Evolutionary conservation across 1,140 invertebrate genomes (phyloP), one percentile per base, ranked within the genome.

Genomic region (Orchestia grillus): DNA sequence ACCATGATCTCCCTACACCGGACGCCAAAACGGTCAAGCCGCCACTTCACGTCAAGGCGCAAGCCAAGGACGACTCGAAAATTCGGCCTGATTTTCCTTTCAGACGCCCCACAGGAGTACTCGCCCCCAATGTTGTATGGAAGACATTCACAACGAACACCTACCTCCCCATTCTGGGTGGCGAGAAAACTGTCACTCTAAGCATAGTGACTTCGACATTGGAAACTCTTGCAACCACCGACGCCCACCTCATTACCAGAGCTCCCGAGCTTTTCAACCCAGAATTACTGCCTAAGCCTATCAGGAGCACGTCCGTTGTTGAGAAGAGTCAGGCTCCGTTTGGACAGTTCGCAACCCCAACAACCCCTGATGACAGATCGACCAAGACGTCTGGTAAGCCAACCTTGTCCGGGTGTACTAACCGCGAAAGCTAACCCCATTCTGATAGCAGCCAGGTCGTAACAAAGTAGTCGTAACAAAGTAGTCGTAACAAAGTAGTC

Each of bases 161-260:
- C 0, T 96, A 96, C 8, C 96, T 97, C 41, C 97, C 97, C 36
- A 97, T 97, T 62, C 96, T 97, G 88, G 97, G 97, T 90, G 97
- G 97, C 3, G 96, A 97, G 45, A 96, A 96, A 28, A 96, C 96
- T 19, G 96, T 97, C 4, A 97, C 97, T 23, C 95, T 97, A 36
- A 97, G 97, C 77, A 96, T 97, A 23, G 91, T 97, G 19, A 97
- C 97, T 36, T 97, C 97, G 16, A 96, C 97, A 23, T 96, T 97
- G 44, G 97, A 97, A 44, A 97, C 97, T 36, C 96, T 97, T 8
- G 96, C 94, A 28, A 96, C 96, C 23, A 95, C 96, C 0, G 96
- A 97, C 62, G 91, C 97, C 53, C 96, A 96, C 90, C 96, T 97
- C 11, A 95, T 97, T 77, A 97, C 97, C 42, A 97, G 96, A 41